Percentiles rank a stretch among this genome's conserved stretches.
Evolutionary conservation across 1,140 invertebrate genomes (phyloP).

Genomic region (Globodera rostochiensis): DNA sequence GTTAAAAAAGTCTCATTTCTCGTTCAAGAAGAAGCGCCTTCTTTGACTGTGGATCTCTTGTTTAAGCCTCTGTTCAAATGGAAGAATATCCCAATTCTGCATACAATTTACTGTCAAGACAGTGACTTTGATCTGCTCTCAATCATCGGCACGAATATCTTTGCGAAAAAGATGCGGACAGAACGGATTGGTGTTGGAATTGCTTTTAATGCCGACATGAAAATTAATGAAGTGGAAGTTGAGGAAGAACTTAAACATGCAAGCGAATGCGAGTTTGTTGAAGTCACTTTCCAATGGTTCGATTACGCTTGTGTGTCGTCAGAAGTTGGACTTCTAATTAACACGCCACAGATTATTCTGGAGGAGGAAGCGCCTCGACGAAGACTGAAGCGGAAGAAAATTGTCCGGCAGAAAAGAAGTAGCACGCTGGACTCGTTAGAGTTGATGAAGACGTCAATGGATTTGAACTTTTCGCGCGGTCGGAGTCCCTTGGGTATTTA

Average conservation of each 20-base stretch:
- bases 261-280: slow-evolving; percentile 10
- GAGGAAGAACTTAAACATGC: slow-evolving; percentile 21
- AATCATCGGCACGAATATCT: not conserved
- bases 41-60: not conserved
- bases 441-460: not conserved
- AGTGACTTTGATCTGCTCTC: not conserved
- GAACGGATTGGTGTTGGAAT: slow-evolving; percentile 38
- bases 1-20: not conserved
- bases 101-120: not conserved
- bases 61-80: not conserved
- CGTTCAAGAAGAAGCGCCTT: not conserved
- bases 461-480: slow-evolving; percentile 11
- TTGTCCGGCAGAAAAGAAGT: slow-evolving; percentile 1
- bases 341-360: not conserved
- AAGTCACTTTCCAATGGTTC: slow-evolving; percentile 10
- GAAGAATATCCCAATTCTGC: not conserved
- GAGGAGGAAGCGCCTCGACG: not conserved
- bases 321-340: not conserved
- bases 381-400: slow-evolving; percentile 10
- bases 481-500: slow-evolving; percentile 28
- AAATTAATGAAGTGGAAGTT: slow-evolving; percentile 38
- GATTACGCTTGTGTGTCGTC: slow-evolving; percentile 4
- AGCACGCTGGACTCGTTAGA: slow-evolving; percentile 2
- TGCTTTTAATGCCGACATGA: slow-evolving; percentile 31
- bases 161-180: slow-evolving; percentile 29